Base-by-base conservation (phyloP, 35 echinoderm and acorn worm genomes). In the Chiridota heheva region DNA sequence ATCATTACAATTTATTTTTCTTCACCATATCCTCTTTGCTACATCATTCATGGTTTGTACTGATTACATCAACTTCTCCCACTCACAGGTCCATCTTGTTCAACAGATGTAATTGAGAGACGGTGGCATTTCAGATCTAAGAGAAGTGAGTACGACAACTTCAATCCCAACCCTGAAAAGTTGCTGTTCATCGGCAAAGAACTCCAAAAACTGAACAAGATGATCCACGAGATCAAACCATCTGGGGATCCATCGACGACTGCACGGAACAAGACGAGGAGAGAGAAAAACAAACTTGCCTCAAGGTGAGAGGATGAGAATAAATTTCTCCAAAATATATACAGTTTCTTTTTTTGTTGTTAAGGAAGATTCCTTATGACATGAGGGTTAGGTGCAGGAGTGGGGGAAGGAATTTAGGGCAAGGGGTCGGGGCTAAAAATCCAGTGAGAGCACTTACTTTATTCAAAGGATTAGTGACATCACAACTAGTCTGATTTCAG, bases 231-330 rank as follows among this genome's bases (percentile, higher is more conserved):
- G 63, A 71, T 96, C 77, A 67, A 69, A 20, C 93, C 93, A 2
- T 78, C 84, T 30, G 84, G 81, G 25, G 83, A 86, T n/a, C 69
- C 82, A 62, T 62, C 88, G 1, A 53, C 45, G 2, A 86, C 46
- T 78, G 84, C 89, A 28, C 66, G 86, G 60, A 90, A 91, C 51
- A 77, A 83, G 56, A 87, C 88, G 2, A 77, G 93, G 72, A 91
- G 83, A 60, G 93, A 96, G 56, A 96, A 96, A 69, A 96, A 96
- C 47, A 96, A 96, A 66, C 64, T 96, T 15, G 93, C 93, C 30
- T 96, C 93, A 72, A 91, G 93, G 93, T 96, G 78, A 76, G 41
- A 47, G 18, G 26, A 42, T 66, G 16, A 66, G 33, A 1, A 8
- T 24, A 73, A 20, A 6, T 30, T 73, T 5, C 70, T 2, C 33